Evolutionary conservation across 2,797 vertebrate species (phyloP).

Genomic region (Monodelphis domestica): DNA sequence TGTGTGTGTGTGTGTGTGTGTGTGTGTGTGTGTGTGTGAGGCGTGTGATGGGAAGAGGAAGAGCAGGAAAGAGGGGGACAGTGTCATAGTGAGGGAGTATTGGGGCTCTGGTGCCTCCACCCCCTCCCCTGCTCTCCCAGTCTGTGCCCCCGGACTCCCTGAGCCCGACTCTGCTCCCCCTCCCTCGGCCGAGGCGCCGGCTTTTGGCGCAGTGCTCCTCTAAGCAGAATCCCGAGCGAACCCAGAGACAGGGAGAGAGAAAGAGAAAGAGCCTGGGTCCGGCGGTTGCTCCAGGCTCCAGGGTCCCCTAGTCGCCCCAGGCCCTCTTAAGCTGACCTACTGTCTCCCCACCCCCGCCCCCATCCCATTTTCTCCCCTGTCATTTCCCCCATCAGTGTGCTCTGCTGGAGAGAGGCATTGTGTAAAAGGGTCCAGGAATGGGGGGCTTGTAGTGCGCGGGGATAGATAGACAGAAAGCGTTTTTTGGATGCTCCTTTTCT

Average conservation of each 20-base stretch:
- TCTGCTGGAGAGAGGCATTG: neutral
- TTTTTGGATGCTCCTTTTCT: neutral
- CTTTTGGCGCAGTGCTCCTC: slow-evolving; percentile 81
- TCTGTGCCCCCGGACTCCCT: neutral
- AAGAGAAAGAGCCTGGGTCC: neutral
- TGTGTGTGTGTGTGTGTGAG: neutral
- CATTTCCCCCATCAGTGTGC: neutral
- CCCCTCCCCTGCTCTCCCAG: neutral
- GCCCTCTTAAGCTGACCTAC: neutral
- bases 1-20: too few relatives aligned
- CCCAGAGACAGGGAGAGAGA: neutral
- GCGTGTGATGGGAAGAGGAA: neutral
- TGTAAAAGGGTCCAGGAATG: neutral
- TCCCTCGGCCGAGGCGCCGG: neutral
- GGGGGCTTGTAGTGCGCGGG: neutral
- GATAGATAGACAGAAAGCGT: neutral
- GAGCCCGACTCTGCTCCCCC: slow-evolving; percentile 13
- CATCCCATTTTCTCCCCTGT: neutral
- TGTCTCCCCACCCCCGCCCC: slow-evolving; percentile 5
- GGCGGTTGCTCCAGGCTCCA: neutral
- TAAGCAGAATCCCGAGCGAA: slow-evolving; percentile 58
- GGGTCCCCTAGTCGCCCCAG: neutral
- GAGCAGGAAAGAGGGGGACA: neutral
- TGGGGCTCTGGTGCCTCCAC: neutral
- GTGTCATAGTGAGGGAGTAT: neutral